Conservation (phyloP, 2,113 vertebrate genomes). For the Pycnonotus jocosus region DNA sequence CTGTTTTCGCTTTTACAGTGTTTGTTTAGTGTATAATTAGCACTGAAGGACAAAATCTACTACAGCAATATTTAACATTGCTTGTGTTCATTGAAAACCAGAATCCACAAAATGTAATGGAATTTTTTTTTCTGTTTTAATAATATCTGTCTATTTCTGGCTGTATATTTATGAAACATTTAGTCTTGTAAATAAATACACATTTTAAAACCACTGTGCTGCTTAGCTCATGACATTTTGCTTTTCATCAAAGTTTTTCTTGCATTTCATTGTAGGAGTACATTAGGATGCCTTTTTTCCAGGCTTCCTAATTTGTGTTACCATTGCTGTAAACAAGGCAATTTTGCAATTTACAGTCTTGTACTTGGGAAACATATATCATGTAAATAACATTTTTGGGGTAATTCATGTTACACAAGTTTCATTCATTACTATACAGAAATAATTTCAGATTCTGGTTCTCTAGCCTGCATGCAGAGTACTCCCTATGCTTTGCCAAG, state of each 20-base stretch:
- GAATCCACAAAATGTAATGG: background rate
- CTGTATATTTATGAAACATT: slow-evolving; percentile 23
- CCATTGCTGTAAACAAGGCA: background rate
- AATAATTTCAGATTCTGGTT: background rate
- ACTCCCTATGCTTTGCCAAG: background rate
- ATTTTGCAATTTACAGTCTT: background rate
- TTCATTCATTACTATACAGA: background rate
- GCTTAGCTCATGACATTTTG: background rate
- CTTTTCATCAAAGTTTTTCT: background rate
- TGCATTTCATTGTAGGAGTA: background rate
- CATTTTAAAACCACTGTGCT: background rate
- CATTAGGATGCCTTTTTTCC: background rate
- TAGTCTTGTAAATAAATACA: slow-evolving; percentile 16
- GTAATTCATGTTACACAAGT: background rate
- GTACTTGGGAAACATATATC: background rate
- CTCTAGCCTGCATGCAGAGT: background rate
- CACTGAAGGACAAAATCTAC: background rate
- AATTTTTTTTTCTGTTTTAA: background rate
- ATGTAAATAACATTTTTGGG: background rate
- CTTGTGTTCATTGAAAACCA: slow-evolving; percentile 9
- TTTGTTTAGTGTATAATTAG: slow-evolving; percentile 44
- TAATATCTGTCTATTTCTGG: background rate
- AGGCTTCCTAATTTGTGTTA: background rate
- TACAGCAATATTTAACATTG: background rate
- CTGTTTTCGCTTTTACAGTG: background rate